These are phyloP conservation scores for Rhorus exstirpatorius DNA, from an alignment of 2,888 invertebrate genomes.

Conservation along the genomic window DNA sequence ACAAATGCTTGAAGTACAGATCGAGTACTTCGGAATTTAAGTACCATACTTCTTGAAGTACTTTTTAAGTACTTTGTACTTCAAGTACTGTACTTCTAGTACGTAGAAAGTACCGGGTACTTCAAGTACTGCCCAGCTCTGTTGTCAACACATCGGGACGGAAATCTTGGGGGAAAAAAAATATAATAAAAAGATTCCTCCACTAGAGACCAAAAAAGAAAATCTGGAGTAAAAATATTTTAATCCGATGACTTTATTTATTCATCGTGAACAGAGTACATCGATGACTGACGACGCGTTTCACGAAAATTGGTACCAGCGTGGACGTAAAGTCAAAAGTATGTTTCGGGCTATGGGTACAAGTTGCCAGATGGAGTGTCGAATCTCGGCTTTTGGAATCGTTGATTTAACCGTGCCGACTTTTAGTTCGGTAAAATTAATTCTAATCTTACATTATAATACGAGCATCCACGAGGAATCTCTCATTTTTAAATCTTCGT, in stretches of 20 bases:
- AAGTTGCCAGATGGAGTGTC: conserved; percentile 72
- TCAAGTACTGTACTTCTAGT: no score
- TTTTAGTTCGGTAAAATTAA: conserved; percentile 72
- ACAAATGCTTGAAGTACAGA: no score
- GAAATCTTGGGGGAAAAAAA: neutral
- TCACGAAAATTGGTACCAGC: conserved; percentile 71
- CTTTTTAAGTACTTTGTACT: no score
- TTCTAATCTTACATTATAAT: neutral
- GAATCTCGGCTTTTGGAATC: conserved; percentile 64
- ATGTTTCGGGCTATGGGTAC: conserved; percentile 62
- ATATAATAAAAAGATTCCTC: neutral
- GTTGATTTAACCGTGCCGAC: conserved; percentile 73
- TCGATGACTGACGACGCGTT: conserved; percentile 71
- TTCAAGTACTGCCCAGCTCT: no score
- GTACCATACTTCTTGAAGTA: no score
- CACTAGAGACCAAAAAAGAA: no score
- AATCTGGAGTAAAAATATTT: neutral
- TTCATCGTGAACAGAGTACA: conserved; percentile 67
- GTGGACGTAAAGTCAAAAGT: conserved; percentile 39
- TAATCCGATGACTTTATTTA: neutral
- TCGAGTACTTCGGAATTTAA: no score
- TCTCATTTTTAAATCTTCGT: neutral
- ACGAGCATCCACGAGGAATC: neutral
- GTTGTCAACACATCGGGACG: no score
- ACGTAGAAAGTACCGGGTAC: no score